Conservation (phyloP, 2,113 vertebrate species). For the Tricholaema leucomelas region DNA sequence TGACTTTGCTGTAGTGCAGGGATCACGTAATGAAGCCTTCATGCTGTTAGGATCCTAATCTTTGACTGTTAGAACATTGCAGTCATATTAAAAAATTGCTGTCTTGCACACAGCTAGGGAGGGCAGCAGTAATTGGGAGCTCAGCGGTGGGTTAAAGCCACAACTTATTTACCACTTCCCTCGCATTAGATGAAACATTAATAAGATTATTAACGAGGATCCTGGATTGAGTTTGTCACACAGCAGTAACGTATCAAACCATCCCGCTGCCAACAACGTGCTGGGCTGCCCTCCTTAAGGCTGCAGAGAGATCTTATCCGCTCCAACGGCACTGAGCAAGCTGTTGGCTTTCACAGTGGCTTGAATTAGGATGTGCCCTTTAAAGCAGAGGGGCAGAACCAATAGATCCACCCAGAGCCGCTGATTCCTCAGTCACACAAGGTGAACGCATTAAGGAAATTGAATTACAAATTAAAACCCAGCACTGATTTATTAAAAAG, state of each 20-base stretch:
- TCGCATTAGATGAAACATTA: slow-evolving; percentile 30
- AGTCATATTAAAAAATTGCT: slow-evolving; percentile 62
- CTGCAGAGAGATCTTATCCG: not conserved
- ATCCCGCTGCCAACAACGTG: not conserved
- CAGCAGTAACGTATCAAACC: not conserved
- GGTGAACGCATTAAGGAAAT: slow-evolving; percentile 19
- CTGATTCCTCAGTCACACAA: slow-evolving; percentile 8
- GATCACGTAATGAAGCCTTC: slow-evolving; percentile 71
- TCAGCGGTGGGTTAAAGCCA: slow-evolving; percentile 49
- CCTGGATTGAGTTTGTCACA: not conserved
- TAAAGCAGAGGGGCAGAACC: not conserved
- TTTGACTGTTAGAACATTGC: slow-evolving; percentile 75
- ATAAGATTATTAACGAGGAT: slow-evolving; percentile 48
- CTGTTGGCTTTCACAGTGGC: not conserved
- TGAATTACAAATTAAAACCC: slow-evolving; percentile 48
- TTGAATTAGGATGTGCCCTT: slow-evolving; percentile 1
- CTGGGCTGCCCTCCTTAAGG: not conserved
- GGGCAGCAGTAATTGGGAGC: slow-evolving; percentile 69
- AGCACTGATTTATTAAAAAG: slow-evolving; percentile 47
- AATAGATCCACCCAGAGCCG: not conserved
- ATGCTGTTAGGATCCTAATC: slow-evolving; percentile 65
- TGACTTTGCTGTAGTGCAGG: slow-evolving; percentile 76
- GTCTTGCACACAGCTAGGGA: slow-evolving; percentile 64
- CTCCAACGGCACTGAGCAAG: not conserved
- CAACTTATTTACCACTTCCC: slow-evolving; percentile 60